Conservation (phyloP, 2,113 vertebrate genomes). For the Nycticebus coucang region DNA sequence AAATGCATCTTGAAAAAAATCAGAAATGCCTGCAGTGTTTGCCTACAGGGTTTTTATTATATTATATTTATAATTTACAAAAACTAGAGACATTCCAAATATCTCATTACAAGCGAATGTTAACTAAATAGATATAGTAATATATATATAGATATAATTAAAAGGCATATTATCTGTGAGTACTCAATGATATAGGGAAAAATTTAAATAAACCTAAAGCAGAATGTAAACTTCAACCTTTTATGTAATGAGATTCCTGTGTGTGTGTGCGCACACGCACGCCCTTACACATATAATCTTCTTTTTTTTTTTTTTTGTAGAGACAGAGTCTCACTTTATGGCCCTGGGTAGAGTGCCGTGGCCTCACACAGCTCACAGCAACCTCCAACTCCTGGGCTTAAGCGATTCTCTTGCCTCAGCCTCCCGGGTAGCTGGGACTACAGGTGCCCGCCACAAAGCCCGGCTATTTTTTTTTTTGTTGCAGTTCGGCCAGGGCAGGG, state of each 20-base stretch:
- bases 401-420: no score
- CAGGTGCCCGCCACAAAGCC: no score
- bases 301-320: no score
- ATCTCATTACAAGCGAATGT: neutral
- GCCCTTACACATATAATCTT: neutral
- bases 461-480: no score
- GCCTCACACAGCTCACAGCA: no score
- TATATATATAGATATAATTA: neutral
- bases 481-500: no score
- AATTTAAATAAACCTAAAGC: neutral
- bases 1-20: conserved; percentile 13
- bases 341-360: no score
- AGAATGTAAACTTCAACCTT: neutral
- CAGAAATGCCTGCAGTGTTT: neutral
- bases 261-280: neutral
- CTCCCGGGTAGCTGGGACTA: no score
- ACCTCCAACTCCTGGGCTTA: no score
- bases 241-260: neutral
- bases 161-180: neutral
- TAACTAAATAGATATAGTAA: neutral
- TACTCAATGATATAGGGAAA: neutral
- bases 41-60: neutral
- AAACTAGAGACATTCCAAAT: neutral
- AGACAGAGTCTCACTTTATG: no score
- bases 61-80: neutral